Percentiles rank a stretch among this genome's conserved stretches.
These are phyloP conservation scores for Drosophila pullipes DNA, from an alignment of 2,888 invertebrate species.

Conservation along the genomic window DNA sequence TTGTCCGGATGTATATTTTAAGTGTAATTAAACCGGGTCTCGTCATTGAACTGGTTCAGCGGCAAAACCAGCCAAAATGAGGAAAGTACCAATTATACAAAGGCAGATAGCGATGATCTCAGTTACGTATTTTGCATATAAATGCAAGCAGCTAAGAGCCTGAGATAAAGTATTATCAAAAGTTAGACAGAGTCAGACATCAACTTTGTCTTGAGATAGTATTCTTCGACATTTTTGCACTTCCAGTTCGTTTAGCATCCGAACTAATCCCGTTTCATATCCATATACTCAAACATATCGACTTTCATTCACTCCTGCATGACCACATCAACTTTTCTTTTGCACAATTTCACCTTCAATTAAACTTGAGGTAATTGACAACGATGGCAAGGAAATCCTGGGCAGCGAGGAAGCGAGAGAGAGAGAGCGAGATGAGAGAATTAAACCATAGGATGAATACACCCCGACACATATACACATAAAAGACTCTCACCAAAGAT, in stretches of 20 bases:
- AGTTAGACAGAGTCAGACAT: slow-evolving; percentile 2
- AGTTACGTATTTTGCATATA: slow-evolving; percentile 15
- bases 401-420: no score
- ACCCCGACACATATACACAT: slow-evolving; percentile 23
- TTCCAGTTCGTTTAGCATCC: slow-evolving; percentile 29
- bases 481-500: slow-evolving; percentile 51
- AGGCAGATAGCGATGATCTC: slow-evolving; percentile 34
- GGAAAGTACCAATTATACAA: slow-evolving; percentile 48
- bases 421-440: not conserved
- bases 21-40: slow-evolving; percentile 67
- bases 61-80: not conserved
- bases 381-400: slow-evolving; percentile 55
- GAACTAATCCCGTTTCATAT: slow-evolving; percentile 34
- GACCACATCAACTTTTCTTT: slow-evolving; percentile 68
- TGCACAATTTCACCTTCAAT: slow-evolving; percentile 76
- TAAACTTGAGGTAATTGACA: slow-evolving; percentile 78
- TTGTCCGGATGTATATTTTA: slow-evolving; percentile 62
- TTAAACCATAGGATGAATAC: slow-evolving; percentile 43
- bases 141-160: slow-evolving; percentile 23
- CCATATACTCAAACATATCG: slow-evolving; percentile 13
- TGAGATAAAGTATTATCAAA: not conserved
- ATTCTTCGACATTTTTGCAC: slow-evolving; percentile 5
- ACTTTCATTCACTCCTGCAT: slow-evolving; percentile 52
- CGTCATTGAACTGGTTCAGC: slow-evolving; percentile 34
- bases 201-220: slow-evolving; percentile 9